A percentile compares a stretch with the other conserved stretches of the same genome.
phyloP scores from a whole-genome alignment of 2,113 vertebrate species.

The Rhinopomastus cyanomelas region DNA sequence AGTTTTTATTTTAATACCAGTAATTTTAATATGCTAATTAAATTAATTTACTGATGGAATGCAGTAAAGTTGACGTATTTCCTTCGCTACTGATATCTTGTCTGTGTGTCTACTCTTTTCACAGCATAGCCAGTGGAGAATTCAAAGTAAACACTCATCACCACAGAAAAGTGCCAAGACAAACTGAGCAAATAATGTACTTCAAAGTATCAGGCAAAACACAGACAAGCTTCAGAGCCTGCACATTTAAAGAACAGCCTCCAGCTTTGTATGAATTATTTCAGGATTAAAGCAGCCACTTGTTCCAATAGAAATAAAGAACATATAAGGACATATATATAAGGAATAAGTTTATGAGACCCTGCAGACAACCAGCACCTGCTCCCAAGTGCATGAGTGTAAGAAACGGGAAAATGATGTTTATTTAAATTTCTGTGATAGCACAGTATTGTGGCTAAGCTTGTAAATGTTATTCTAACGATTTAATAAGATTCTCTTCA shows the following conservation, averaged over 20 bases:
- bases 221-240: neutral
- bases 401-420: neutral
- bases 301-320: conserved; percentile 32
- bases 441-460: neutral
- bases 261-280: neutral
- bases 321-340: too few species aligned
- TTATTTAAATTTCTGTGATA: neutral
- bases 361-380: conserved; percentile 20
- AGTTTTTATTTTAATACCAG: neutral
- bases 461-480: neutral
- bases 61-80: neutral
- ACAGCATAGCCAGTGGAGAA: neutral
- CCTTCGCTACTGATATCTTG: neutral
- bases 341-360: neutral
- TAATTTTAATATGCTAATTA: neutral
- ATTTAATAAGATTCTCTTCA: neutral
- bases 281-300: conserved; percentile 19
- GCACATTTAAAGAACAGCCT: neutral
- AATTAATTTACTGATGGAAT: neutral
- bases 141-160: conserved; percentile 26
- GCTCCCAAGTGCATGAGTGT: neutral
- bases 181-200: conserved; percentile 34
- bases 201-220: neutral
- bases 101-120: neutral
- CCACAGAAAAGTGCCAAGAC: neutral